Conservation (phyloP, 2,113 vertebrate genomes). For the Microtus ochrogaster region DNA sequence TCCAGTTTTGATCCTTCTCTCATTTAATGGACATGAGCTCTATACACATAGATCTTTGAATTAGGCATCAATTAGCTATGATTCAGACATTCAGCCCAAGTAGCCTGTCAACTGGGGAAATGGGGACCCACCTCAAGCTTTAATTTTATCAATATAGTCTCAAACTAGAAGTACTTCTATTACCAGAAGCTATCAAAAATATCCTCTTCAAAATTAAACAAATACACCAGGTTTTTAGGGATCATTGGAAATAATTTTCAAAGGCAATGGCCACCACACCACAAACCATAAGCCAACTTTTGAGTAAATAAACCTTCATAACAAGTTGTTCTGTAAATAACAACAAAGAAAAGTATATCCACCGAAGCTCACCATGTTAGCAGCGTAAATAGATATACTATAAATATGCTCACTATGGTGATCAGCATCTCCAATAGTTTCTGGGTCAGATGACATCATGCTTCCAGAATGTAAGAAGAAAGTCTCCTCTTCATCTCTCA, state of each 20-base stretch:
- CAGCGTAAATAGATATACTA: not conserved
- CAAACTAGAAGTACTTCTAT: not conserved
- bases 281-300: not conserved
- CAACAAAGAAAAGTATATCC: not conserved
- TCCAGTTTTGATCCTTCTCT: not conserved
- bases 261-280: not conserved
- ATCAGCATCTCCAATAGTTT: too few relatives aligned
- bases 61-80: not conserved
- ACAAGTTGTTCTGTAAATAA: not conserved
- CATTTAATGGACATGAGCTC: not conserved
- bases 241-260: constrained; percentile 36
- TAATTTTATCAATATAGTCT: not conserved
- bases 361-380: not conserved
- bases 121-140: not conserved
- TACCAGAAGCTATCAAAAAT: not conserved
- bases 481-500: not conserved
- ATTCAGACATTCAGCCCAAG: not conserved
- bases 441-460: not conserved
- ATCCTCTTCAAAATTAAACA: not conserved
- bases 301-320: not conserved
- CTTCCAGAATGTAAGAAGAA: not conserved
- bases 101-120: not conserved
- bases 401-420: too few relatives aligned
- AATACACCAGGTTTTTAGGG: not conserved
- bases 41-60: not conserved